phyloP scores from a whole-genome alignment of 2,797 vertebrate species.

The Orientallactaga sibirica region DNA sequence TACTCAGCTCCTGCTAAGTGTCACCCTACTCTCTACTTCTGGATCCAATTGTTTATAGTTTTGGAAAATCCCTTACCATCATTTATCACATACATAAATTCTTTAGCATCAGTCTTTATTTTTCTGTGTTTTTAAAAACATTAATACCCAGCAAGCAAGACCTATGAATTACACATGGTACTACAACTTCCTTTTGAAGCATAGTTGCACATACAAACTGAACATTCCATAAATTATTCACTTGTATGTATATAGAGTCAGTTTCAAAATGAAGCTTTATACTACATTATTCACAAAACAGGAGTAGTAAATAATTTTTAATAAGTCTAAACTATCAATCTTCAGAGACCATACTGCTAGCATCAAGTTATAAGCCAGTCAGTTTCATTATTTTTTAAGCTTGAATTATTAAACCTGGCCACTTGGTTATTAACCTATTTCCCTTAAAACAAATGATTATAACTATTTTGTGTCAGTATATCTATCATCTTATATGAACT shows the following conservation, averaged over 20 bases:
- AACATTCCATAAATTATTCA: not conserved
- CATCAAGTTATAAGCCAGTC: not conserved
- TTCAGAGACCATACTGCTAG: not conserved
- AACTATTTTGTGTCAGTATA: constrained; percentile 3
- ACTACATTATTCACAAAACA: not conserved
- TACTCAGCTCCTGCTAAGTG: not conserved
- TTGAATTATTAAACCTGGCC: not conserved
- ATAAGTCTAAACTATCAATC: not conserved
- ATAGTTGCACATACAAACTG: not conserved
- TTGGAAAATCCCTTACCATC: not conserved
- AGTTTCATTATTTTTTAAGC: not conserved
- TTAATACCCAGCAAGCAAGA: not conserved
- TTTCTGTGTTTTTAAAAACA: not conserved
- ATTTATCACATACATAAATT: not conserved
- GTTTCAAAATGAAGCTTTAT: not conserved
- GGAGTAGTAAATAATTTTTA: not conserved
- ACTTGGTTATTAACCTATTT: not conserved
- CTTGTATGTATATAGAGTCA: not conserved
- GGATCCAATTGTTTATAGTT: not conserved
- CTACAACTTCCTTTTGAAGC: not conserved
- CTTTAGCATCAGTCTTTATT: not conserved
- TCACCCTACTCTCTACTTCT: not conserved
- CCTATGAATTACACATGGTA: too few species aligned
- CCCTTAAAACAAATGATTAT: constrained; percentile 27
- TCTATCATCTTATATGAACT: constrained; percentile 28